Base-by-base conservation (phyloP, 1,140 invertebrate species). In the Camponotus vicinus region DNA sequence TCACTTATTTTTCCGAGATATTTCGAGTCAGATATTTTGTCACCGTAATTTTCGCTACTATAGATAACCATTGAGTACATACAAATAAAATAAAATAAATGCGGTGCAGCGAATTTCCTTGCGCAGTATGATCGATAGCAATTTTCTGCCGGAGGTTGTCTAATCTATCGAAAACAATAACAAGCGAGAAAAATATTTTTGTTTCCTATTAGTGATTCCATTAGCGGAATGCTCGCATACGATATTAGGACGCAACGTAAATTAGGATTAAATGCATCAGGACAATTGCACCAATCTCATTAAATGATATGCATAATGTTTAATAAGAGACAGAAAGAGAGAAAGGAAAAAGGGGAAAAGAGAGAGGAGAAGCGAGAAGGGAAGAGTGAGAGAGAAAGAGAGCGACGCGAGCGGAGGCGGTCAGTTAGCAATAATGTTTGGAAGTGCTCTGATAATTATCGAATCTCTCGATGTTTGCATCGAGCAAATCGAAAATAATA, bases 281-380 rank as follows among this genome's bases (percentile, higher is more conserved):
- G 86, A 75, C 90, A 92, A 94, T 94, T 94, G 93, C 91, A 94
- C 94, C 93, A 93, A 94, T 94, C 93, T 93, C 93, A 93, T 94
- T 93, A 94, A 92, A 89, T 87, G 89, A 52, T 45, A 87, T 84
- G 89, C 90, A 86, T 91, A 90, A 93, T 92, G 91, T 92, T 94
- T 93, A 90, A 89, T 89, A 87, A 90, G 85, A 86, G 86, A 78
- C 55, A 85, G 75, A 86, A 55, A 3, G n/a, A 69, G 45, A 52
- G 64, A 57, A 13, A 49, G 45, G 13, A 3, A 40, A 13, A 21
- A 7, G n/a, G n/a, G 5, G n/a, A 13, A 42, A 84, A 80, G 27
- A 88, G 76, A 85, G 27, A 52, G 32, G 49, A 5, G 4, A 1
- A 32, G 42, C 15, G 42, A 66, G 37, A 15, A 78, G 88, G 76